Conservation (phyloP, 2,888 invertebrate genomes). For the Dicyrtomina minuta region DNA sequence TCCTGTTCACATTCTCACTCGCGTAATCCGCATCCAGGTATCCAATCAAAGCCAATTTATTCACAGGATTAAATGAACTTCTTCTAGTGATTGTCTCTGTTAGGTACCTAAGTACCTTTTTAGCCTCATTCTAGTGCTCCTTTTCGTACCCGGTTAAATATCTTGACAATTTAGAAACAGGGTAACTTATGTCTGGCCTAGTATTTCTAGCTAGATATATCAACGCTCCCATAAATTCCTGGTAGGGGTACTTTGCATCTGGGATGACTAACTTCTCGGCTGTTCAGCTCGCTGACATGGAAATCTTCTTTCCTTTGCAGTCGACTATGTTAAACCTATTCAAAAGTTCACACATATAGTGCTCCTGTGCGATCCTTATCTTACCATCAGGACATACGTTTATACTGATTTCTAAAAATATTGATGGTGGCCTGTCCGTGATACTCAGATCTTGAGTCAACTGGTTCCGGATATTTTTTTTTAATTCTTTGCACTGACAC, state of each 20-base stretch:
- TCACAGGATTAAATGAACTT: not conserved
- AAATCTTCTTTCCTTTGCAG: no score
- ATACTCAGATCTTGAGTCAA: no score
- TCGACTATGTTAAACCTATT: not conserved
- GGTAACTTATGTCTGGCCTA: conserved; percentile 48
- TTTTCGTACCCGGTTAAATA: conserved; percentile 41
- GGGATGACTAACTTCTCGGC: no score
- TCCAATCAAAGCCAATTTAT: conserved; percentile 16
- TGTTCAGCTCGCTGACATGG: no score
- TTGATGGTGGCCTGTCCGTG: not conserved
- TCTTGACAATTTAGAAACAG: not conserved
- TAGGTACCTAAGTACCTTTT: conserved; percentile 41
- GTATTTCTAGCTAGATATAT: conserved; percentile 45
- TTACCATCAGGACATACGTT: no score
- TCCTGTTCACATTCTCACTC: no score
- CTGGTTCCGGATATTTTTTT: not conserved
- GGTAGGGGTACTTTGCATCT: no score
- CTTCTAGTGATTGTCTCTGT: conserved; percentile 32
- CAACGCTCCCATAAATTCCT: no score
- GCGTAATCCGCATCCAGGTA: conserved; percentile 48
- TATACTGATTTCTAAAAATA: not conserved
- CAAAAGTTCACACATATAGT: not conserved
- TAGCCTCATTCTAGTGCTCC: conserved; percentile 44
- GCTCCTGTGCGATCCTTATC: not conserved
- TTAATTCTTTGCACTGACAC: not conserved